Evolutionary conservation across 1,140 invertebrate species (phyloP), one percentile per base, ranked within the genome.

Genomic region (Diplogasteroides magnus): DNA sequence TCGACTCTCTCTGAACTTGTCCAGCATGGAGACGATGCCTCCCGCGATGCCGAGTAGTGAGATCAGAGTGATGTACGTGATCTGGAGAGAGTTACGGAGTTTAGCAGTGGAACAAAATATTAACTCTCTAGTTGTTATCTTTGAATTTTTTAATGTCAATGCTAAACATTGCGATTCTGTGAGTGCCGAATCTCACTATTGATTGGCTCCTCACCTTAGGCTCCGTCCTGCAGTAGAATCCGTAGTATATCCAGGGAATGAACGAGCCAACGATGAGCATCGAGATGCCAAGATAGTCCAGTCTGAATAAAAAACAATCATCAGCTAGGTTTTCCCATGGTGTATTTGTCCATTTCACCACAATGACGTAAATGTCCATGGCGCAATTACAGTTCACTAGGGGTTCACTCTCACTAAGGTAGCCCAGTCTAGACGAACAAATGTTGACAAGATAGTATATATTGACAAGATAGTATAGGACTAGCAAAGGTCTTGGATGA

Each of bases 201-300:
- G 6, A 48, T 6, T 48, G 6, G n/a, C 19, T 11, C 37, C 37
- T 6, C 19, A 87, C 82, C 75, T 86, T 86, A 6, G 85, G 83
- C 66, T 80, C 77, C 23, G 82, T 72, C 28, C 85, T 82, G 85
- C 96, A 98, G 85, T 99, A 98, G 85, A 99, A 99, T 77, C 94
- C 94, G 85, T 98, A 99, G 84, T 99, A 98, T 11, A 99, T 87
- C 94, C 95, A 98, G 57, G 96, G 96, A 79, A 99, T 93, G 87
- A 98, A 98, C 69, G 94, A 97, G 27, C 94, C 95, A 89, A 97
- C 95, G 69, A 97, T 98, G 31, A 98, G 87, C 78, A 98, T 85
- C 13, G 94, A 92, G 81, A 99, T 99, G 55, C 96, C 96, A 86
- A 94, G 97, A 83, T 99, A 98, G 85, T 98, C 96, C 77, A 99